A percentile compares a stretch with the other conserved stretches of the same genome.
These are phyloP conservation scores for Sporophila hypoxantha DNA, from an alignment of 2,113 vertebrate species.

Conservation along the genomic window DNA sequence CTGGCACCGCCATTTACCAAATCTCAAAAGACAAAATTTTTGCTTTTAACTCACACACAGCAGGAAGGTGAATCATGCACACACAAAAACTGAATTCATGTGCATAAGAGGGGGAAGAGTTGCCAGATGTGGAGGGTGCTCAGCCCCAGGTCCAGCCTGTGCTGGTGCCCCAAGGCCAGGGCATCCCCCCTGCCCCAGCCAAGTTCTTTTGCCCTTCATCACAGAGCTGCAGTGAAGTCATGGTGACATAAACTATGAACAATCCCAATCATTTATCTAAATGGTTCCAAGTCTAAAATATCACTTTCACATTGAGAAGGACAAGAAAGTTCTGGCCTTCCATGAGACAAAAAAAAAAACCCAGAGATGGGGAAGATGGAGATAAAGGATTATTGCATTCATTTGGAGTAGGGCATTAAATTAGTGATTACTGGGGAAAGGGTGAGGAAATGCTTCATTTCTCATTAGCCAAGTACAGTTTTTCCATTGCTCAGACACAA, in stretches of 20 bases:
- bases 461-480: not conserved
- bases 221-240: not conserved
- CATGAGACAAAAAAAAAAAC: not conserved
- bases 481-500: not conserved
- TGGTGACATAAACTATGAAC: not conserved
- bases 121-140: not conserved
- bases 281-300: not conserved
- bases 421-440: not conserved
- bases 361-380: not conserved
- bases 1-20: not conserved
- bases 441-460: not conserved
- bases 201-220: not conserved
- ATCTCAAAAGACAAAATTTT: not conserved
- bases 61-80: not conserved
- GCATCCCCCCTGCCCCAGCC: not conserved
- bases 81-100: fast-evolving
- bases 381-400: not conserved
- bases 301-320: not conserved
- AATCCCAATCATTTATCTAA: not conserved
- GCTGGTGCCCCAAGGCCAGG: not conserved
- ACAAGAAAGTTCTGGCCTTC: not conserved
- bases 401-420: not conserved
- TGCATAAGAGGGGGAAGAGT: not conserved
- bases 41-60: not conserved
- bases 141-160: not conserved